Percentiles rank a stretch among this genome's conserved stretches.
Evolutionary conservation across 2,113 vertebrate species (phyloP).

Genomic region (Riparia riparia): DNA sequence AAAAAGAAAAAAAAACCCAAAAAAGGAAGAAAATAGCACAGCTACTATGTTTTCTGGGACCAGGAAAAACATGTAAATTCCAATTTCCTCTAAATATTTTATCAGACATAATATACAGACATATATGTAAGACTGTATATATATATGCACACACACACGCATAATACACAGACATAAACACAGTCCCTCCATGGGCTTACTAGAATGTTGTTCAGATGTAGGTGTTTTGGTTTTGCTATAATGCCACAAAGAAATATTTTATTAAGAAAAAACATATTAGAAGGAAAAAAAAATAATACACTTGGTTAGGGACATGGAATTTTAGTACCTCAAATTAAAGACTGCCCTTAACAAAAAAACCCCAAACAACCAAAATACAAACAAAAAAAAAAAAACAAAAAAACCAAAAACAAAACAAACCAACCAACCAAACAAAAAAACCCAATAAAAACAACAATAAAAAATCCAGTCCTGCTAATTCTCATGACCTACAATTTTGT

Average conservation of each 20-base stretch:
- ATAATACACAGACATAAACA: background rate
- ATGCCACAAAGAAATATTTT: background rate
- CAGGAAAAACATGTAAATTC: background rate
- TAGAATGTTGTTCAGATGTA: background rate
- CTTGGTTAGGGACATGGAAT: background rate
- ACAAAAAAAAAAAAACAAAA: too few relatives aligned
- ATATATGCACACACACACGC: background rate
- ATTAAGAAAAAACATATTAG: background rate
- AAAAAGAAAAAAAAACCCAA: fast-evolving
- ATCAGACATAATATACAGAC: background rate
- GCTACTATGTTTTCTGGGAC: background rate
- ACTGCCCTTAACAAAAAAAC: background rate
- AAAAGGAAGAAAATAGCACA: background rate
- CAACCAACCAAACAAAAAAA: too few relatives aligned
- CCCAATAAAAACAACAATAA: background rate
- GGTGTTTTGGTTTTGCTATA: background rate
- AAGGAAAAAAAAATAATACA: background rate
- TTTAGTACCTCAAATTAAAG: background rate
- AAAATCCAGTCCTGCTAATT: background rate
- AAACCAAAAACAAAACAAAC: too few relatives aligned
- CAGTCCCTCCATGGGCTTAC: background rate
- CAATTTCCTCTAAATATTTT: background rate
- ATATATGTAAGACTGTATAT: background rate
- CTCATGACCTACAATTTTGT: background rate
- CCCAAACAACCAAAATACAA: too few relatives aligned